These are phyloP conservation scores for Eupsilia transversa DNA, from an alignment of 2,888 invertebrate species.

Conservation along the genomic window DNA sequence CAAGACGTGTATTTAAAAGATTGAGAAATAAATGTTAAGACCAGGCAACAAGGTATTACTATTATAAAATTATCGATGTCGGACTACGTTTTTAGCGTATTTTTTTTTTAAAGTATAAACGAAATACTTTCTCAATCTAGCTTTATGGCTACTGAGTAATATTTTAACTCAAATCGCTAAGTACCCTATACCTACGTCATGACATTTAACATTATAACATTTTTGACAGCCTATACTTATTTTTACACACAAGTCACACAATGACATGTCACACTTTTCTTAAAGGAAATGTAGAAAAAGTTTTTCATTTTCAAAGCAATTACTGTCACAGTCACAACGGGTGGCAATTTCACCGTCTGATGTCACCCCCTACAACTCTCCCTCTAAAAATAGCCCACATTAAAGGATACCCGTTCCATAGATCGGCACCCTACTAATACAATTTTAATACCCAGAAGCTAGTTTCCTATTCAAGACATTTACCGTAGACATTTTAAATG, in stretches of 20 bases:
- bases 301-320: conserved; percentile 1
- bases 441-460: conserved; percentile 39
- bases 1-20: neutral
- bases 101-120: neutral
- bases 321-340: neutral
- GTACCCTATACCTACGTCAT: neutral
- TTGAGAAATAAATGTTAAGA: neutral
- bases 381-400: conserved; percentile 18
- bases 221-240: neutral
- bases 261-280: too few relatives aligned
- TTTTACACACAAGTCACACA: neutral
- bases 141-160: neutral
- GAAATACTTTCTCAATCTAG: neutral
- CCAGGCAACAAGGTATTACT: neutral
- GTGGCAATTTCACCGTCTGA: conserved; percentile 6
- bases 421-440: conserved; percentile 34
- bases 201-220: neutral
- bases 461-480: conserved; percentile 55
- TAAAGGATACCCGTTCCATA: conserved; percentile 21
- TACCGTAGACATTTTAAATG: conserved; percentile 64
- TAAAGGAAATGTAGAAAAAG: neutral
- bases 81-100: neutral
- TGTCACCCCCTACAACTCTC: neutral
- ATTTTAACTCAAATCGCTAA: neutral
- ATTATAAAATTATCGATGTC: neutral